Base-by-base conservation (phyloP, 2,888 invertebrate species). In the Agrilus mali region DNA sequence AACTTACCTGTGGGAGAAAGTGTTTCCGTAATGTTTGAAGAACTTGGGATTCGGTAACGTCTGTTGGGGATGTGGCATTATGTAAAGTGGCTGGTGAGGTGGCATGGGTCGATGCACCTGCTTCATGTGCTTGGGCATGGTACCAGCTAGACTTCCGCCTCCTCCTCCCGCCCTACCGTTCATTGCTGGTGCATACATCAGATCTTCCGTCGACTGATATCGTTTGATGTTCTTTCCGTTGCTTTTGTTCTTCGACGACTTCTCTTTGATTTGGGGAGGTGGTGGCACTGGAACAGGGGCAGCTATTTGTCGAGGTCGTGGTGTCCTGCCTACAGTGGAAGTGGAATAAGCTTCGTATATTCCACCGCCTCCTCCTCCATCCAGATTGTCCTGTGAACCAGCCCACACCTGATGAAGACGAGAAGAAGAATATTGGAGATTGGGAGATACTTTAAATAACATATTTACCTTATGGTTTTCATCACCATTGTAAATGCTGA, bases 401-500 rank as follows among this genome's bases (percentile, higher is more conserved):
- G 86, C 85, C 92, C 93, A 93, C 34, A 93, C 27, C 27, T 27
- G 10, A 1, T 10, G 10, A 60, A 32, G 16, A 22, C 35, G 17
- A 33, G n/a, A n/a, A n/a, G n/a, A n/a, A n/a, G n/a, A n/a, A n/a
- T n/a, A n/a, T n/a, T n/a, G n/a, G n/a, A n/a, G n/a, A n/a, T n/a
- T n/a, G n/a, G n/a, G n/a, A n/a, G n/a, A 43, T 13, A 34, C 33
- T 14, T 17, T 27, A 7, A 20, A 14, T 20, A 10, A 16, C 6
- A 20, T 27, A 3, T 4, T 27, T 3, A 27, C 84, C 65, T 93
- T 93, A 64, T 93, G 92, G 63, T 93, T 93, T 65, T 90, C 90
- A 59, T 92, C 88, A 0, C 89, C 90, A 59, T 90, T 90, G 66
- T 84, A 90, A 44, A 82, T 79, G 49, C 88, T 88, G 16, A 85